Percentiles rank a stretch among this genome's conserved stretches.
Conservation (phyloP, 2,888 invertebrate species). For the Macrophya annulata region DNA sequence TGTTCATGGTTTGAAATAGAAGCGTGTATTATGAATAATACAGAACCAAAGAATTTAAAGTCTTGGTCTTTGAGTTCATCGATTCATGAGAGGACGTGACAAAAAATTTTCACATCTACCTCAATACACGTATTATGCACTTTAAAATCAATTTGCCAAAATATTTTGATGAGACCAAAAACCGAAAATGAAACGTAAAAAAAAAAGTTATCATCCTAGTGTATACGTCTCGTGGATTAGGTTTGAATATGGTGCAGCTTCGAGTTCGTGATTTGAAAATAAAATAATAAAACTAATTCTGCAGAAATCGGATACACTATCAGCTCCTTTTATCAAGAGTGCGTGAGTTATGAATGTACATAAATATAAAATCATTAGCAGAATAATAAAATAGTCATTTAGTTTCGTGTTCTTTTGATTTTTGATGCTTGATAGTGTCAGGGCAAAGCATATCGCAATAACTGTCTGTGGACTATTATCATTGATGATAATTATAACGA, state of each 20-base stretch:
- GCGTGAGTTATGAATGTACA: not conserved
- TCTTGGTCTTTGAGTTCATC: too few relatives aligned
- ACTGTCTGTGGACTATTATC: not conserved
- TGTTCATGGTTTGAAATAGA: too few relatives aligned
- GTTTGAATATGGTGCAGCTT: not conserved
- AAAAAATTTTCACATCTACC: too few relatives aligned
- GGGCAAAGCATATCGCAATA: not conserved
- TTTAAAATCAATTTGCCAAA: too few relatives aligned
- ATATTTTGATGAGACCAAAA: too few relatives aligned
- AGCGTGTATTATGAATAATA: too few relatives aligned
- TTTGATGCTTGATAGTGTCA: not conserved
- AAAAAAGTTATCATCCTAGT: too few relatives aligned
- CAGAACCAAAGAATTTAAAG: too few relatives aligned
- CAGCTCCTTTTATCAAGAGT: not conserved
- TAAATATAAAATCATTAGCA: not conserved
- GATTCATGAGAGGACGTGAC: too few relatives aligned
- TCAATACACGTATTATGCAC: too few relatives aligned
- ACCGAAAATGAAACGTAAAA: too few relatives aligned
- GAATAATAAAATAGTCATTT: slow-evolving; percentile 4
- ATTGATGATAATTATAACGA: not conserved
- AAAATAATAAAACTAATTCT: not conserved
- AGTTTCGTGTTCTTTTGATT: not conserved
- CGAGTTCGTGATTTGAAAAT: not conserved
- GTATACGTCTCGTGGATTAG: too few relatives aligned
- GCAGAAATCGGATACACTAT: not conserved